Evolutionary conservation across 2,888 invertebrate species (phyloP), one percentile per base, ranked within the genome.

Genomic region (Erannis defoliaria): DNA sequence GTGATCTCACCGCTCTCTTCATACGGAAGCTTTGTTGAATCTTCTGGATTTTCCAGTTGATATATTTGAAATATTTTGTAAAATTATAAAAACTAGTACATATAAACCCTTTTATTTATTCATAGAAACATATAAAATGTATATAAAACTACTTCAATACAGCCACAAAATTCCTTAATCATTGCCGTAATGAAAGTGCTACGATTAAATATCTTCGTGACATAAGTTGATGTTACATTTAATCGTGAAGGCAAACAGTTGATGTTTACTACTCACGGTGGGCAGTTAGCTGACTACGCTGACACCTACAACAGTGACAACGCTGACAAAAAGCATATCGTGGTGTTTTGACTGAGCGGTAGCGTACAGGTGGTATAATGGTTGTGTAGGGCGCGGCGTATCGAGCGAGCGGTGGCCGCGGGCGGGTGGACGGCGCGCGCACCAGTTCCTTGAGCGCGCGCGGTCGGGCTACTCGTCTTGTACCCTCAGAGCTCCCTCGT

Each of bases 321-420:
- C 38, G 68, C 54, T 60, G 73, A 68, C 66, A 80, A 78, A 79
- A 82, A 81, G 84, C 81, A 84, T 84, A 81, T 78, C 80, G 83
- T 80, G 84, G 83, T 90, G 90, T 91, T 89, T 83, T 89, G 91
- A 86, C 88, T 81, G 86, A 85, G 87, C 58, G 64, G 49, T 54
- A 60, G 64, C 88, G 85, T 84, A 91, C 91, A 92, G 91, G 92
- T 92, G 91, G 89, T 85, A 85, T 85, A 85, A 78, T 80, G 83
- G 79, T 73, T 73, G 76, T 78, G 80, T 82, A 85, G 89, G 90
- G 90, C 88, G 91, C 88, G 90, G 77, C 68, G 69, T 82, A 85
- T 81, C 78, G 85, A 85, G 84, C 85, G 84, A 77, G 81, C 70
- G 74, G 62, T 67, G 38, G 78, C 73, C 71, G 77, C 74, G 77